Evolutionary conservation across 2,888 invertebrate species (phyloP).

Genomic region (Endomychus coccineus): DNA sequence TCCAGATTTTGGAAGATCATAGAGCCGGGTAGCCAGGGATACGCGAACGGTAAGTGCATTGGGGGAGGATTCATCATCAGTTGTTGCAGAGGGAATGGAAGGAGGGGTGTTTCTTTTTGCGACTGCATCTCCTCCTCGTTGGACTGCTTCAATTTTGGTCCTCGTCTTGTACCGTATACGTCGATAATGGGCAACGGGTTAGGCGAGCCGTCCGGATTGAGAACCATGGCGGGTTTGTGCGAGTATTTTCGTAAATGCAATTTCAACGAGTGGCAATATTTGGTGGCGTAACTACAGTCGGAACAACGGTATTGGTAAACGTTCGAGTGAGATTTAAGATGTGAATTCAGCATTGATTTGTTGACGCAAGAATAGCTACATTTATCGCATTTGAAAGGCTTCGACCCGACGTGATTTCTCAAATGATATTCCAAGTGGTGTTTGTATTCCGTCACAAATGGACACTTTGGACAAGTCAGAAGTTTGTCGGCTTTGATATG

Average conservation of each 20-base stretch:
- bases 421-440: constrained; percentile 97
- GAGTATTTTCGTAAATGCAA: constrained; percentile 86
- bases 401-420: constrained; percentile 88
- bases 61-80: constrained; percentile 25
- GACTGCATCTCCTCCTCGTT: constrained; percentile 14
- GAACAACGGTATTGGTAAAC: constrained; percentile 89
- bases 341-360: constrained; percentile 98
- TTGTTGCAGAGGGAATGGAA: constrained; percentile 22
- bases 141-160: constrained; percentile 56
- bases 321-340: constrained; percentile 90
- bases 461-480: constrained; percentile 84
- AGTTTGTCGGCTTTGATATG: constrained; percentile 94
- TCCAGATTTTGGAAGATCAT: constrained; percentile 29
- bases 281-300: constrained; percentile 92
- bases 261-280: constrained; percentile 96
- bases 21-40: constrained; percentile 25
- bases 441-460: constrained; percentile 97
- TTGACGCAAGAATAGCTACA: constrained; percentile 92
- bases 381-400: constrained; percentile 89
- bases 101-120: constrained; percentile 7
- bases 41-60: constrained; percentile 25
- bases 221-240: constrained; percentile 84
- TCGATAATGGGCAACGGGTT: constrained; percentile 85
- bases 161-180: constrained; percentile 82
- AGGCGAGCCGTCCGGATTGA: constrained; percentile 82